Conservation (phyloP, 2,888 invertebrate genomes). For the Eilema depressum region DNA sequence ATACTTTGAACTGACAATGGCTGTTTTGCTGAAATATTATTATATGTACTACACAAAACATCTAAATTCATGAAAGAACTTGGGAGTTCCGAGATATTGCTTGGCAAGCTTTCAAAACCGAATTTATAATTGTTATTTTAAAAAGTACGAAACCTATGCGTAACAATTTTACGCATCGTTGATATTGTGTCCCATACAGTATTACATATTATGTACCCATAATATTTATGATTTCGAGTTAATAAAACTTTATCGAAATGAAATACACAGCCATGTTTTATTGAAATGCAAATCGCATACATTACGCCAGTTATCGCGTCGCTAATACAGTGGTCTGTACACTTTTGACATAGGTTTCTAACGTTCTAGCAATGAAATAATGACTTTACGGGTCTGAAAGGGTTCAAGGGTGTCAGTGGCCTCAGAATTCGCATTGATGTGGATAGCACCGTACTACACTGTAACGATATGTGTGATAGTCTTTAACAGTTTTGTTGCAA, state of each 20-base stretch:
- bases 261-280: not conserved
- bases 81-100: constrained; percentile 30
- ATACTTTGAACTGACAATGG: constrained; percentile 5
- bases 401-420: too few species aligned
- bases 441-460: too few species aligned
- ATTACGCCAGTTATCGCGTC: too few species aligned
- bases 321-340: not conserved
- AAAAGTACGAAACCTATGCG: constrained; percentile 20
- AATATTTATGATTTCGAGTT: not conserved
- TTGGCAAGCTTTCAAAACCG: constrained; percentile 47
- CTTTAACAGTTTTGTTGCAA: too few species aligned
- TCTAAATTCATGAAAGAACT: constrained; percentile 6
- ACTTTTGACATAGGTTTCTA: not conserved
- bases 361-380: too few species aligned
- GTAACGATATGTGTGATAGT: too few species aligned
- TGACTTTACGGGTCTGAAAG: too few species aligned
- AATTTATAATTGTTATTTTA: constrained; percentile 36
- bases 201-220: not conserved
- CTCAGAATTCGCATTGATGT: too few species aligned
- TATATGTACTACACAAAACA: constrained; percentile 8
- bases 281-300: not conserved
- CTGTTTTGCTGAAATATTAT: constrained; percentile 2
- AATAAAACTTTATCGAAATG: not conserved
- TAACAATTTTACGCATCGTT: constrained; percentile 27
- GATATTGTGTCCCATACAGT: constrained; percentile 12